Percentiles rank a stretch among this genome's conserved stretches.
phyloP scores from a whole-genome alignment of 2,113 vertebrate species.

The Vulpes lagopus region DNA sequence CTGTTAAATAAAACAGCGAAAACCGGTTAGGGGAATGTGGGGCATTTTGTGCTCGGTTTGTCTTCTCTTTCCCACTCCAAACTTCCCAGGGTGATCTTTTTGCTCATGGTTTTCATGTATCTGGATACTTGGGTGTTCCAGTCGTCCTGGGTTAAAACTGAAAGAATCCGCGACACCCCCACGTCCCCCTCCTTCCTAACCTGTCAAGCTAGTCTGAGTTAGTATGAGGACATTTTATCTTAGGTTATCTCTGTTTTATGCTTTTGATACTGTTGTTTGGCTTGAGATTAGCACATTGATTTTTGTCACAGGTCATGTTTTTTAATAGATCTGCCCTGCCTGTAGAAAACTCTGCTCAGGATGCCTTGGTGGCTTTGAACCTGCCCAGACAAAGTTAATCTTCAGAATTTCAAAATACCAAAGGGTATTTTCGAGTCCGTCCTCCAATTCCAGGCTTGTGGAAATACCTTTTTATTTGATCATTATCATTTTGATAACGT shows the following conservation, averaged over 20 bases:
- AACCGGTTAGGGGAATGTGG: slow-evolving; percentile 29
- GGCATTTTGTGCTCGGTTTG: slow-evolving; percentile 41
- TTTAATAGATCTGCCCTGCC: slow-evolving; percentile 86
- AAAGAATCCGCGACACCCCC: neutral
- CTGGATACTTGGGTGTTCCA: slow-evolving; percentile 62
- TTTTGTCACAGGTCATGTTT: slow-evolving; percentile 90
- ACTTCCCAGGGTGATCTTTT: slow-evolving; percentile 51
- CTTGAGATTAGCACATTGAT: slow-evolving; percentile 90
- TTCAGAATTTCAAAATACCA: slow-evolving; percentile 80
- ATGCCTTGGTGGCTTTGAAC: slow-evolving; percentile 74
- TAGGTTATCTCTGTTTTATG: slow-evolving; percentile 84
- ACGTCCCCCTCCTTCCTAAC: neutral
- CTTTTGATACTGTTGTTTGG: slow-evolving; percentile 87
- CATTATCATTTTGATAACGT: slow-evolving; percentile 55
- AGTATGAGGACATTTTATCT: slow-evolving; percentile 83
- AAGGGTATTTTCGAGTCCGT: slow-evolving; percentile 53
- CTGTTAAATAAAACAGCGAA: slow-evolving; percentile 26
- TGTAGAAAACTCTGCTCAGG: slow-evolving; percentile 81
- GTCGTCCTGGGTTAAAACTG: slow-evolving; percentile 62
- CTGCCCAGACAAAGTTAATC: slow-evolving; percentile 74
- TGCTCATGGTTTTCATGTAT: slow-evolving; percentile 66
- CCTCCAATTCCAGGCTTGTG: slow-evolving; percentile 17
- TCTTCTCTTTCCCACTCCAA: slow-evolving; percentile 26
- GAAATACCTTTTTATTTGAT: neutral
- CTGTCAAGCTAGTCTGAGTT: slow-evolving; percentile 76